Evolutionary conservation across 2,888 invertebrate genomes (phyloP).

Genomic region (Therioaphis trifolii): DNA sequence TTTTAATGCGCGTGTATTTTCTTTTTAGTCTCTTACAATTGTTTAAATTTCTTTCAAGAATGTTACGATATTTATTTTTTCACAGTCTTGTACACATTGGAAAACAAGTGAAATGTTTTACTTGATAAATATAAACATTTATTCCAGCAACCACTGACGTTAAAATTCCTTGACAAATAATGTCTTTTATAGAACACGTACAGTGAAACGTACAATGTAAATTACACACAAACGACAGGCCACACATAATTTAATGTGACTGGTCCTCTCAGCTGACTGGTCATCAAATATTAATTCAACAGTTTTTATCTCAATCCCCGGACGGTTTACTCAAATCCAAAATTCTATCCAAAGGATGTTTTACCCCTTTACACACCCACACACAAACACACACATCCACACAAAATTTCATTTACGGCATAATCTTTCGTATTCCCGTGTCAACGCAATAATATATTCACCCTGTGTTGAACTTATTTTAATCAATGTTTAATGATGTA

Average conservation of each 20-base stretch:
- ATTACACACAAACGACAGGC: not conserved
- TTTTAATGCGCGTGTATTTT: not conserved
- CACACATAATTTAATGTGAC: not conserved
- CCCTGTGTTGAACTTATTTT: not conserved
- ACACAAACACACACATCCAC: not conserved
- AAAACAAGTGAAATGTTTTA: too few species aligned
- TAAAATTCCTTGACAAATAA: too few species aligned
- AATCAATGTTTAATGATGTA: conserved; percentile 8
- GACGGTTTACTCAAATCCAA: not conserved
- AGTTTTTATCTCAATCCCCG: not conserved
- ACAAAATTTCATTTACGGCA: not conserved
- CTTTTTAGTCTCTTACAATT: too few species aligned
- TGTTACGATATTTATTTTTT: too few species aligned
- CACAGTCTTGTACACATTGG: too few species aligned
- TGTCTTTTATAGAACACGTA: too few species aligned
- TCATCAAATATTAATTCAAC: conserved; percentile 30
- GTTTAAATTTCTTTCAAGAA: too few species aligned
- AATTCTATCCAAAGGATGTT: not conserved
- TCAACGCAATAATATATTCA: conserved; percentile 22
- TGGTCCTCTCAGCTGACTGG: conserved; percentile 10
- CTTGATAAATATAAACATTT: too few species aligned
- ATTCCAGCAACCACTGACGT: too few species aligned
- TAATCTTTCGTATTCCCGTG: not conserved
- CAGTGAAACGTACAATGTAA: not conserved
- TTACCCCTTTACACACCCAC: not conserved